phyloP scores from a whole-genome alignment of 2,797 vertebrate species.

The Sciaenops ocellatus region DNA sequence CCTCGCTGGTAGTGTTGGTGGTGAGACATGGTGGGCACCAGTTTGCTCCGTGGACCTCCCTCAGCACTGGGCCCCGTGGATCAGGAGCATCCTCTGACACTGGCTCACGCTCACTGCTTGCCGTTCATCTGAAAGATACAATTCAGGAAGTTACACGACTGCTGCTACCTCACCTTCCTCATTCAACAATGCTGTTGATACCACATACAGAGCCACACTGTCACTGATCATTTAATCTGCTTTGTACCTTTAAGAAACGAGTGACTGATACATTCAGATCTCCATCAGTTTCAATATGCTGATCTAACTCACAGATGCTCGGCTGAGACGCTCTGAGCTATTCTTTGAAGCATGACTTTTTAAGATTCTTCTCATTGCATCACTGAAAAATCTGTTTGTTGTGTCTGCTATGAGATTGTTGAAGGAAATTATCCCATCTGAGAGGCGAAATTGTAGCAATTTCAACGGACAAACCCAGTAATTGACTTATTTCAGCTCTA shows the following conservation, averaged over 20 bases:
- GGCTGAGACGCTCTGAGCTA: slow-evolving; percentile 27
- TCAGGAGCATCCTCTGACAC: slow-evolving; percentile 72
- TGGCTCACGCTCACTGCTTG: slow-evolving; percentile 57
- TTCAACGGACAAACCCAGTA: neutral
- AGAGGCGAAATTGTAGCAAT: neutral
- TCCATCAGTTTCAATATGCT: slow-evolving; percentile 32
- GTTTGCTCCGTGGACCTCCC: slow-evolving; percentile 65
- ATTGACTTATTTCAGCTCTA: neutral
- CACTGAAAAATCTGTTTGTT: slow-evolving; percentile 55
- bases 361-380: slow-evolving; percentile 49
- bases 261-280: neutral
- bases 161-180: slow-evolving; percentile 12
- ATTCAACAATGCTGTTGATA: slow-evolving; percentile 11
- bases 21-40: slow-evolving; percentile 81
- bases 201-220: neutral
- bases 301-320: slow-evolving; percentile 44
- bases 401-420: slow-evolving; percentile 35
- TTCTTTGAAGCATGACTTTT: slow-evolving; percentile 55
- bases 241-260: slow-evolving; percentile 20
- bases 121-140: slow-evolving; percentile 76
- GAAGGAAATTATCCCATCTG: neutral
- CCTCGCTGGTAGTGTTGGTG: slow-evolving; percentile 81
- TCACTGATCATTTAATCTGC: slow-evolving; percentile 21
- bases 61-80: slow-evolving; percentile 67
- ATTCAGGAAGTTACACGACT: slow-evolving; percentile 32